Evolutionary conservation across 2,888 invertebrate species (phyloP).

Genomic region (Microplitis deprimator): DNA sequence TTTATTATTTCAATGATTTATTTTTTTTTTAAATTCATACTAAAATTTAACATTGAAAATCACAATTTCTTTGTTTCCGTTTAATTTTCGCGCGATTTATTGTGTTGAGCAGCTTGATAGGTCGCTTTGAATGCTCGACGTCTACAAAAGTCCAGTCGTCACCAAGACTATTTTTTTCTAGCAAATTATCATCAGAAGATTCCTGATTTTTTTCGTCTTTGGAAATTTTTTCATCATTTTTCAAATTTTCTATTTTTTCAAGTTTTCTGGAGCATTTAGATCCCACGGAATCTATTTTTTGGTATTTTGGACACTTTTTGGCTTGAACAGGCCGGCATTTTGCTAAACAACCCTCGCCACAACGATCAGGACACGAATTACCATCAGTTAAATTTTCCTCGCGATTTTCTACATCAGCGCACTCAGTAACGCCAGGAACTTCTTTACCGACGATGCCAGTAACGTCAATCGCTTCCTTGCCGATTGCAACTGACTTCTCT

Average conservation of each 20-base stretch:
- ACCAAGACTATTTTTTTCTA: neutral
- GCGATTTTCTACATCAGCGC: neutral
- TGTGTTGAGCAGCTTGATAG: neutral
- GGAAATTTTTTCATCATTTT: neutral
- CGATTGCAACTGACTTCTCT: neutral
- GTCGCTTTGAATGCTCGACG: neutral
- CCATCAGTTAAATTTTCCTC: neutral
- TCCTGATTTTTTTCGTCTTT: neutral
- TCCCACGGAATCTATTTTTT: no score
- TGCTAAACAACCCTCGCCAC: neutral
- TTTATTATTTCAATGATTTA: neutral
- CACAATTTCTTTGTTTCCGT: conserved; percentile 47
- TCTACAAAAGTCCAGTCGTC: neutral
- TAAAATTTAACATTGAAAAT: conserved; percentile 62
- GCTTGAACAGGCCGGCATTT: neutral
- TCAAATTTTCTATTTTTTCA: neutral
- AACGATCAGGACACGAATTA: neutral
- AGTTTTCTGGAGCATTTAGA: neutral
- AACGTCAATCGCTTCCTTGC: no score
- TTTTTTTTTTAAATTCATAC: conserved; percentile 8
- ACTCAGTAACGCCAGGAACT: rapidly evolving
- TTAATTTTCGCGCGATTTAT: neutral
- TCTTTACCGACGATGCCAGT: no score
- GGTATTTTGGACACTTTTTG: neutral
- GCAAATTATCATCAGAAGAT: neutral